Evolutionary conservation across 1,140 invertebrate species (phyloP), one percentile per base, ranked within the genome.

Genomic region (Drosophila ananassae): DNA sequence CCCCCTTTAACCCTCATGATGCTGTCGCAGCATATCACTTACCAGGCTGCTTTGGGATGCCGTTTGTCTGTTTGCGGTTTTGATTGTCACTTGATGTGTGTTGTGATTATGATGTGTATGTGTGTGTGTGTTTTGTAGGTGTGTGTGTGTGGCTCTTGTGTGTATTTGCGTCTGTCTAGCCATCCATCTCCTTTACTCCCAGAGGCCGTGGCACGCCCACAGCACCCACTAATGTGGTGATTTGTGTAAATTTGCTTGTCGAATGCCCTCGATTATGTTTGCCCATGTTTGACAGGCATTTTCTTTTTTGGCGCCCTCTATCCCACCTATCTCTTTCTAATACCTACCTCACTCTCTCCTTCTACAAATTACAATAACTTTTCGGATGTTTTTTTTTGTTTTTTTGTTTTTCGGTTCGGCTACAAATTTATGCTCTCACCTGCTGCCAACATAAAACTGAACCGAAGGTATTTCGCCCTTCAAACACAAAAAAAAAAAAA

Each of bases 71-170:
- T 89, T 89, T 89, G 84, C 79, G 83, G 84, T 79, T 89, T 89
- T 81, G 85, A 89, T 89, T 89, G 83, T 89, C 83, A 89, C 84
- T 89, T 89, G 83, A 89, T 89, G 83, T 89, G 76, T 89, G 76
- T 83, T 89, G 79, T 89, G 84, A 89, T 89, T 89, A 83, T 83
- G 79, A 89, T 83, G 67, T 61, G 50, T 61, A 30, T 51, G 55
- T 47, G 25, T 17, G 22, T 32, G 50, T 51, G 39, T 67, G 53
- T 58, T 37, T 13, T 57, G 48, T 48, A 6, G 10, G 30, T 75
- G 9, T 55, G 60, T 64, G 24, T 59, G 30, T 37, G 47, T 74
- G 25, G 5, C 25, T 28, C 6, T 28, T 55, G 60, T 64, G 24
- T 59, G 30, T 37, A 39, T 74, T 13, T 30, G 30, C 53, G 13